Conservation (phyloP, 92 coral and sea anemone species). For the Phenganax stokvisi region DNA sequence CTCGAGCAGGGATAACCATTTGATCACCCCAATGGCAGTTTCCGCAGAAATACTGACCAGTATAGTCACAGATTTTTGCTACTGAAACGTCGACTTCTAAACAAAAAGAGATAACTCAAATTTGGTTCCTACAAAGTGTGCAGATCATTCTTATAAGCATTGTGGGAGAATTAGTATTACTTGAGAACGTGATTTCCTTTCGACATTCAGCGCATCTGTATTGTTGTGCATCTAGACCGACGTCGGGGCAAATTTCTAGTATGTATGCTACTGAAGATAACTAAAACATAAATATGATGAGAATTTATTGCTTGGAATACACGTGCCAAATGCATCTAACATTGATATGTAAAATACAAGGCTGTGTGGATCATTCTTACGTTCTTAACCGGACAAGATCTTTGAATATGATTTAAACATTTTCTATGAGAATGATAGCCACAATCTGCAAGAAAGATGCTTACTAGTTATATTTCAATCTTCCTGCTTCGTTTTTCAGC, state of each 20-base stretch:
- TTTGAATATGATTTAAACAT: constrained; percentile 83
- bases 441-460: constrained; percentile 55
- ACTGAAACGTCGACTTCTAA: constrained; percentile 65
- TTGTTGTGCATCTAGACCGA: constrained; percentile 80
- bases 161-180: constrained; percentile 44
- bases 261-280: constrained; percentile 64
- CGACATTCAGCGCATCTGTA: constrained; percentile 96
- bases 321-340: not conserved
- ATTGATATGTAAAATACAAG: not conserved
- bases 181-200: constrained; percentile 66
- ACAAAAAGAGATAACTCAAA: not conserved
- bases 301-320: not conserved
- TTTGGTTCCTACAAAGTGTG: not conserved
- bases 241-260: constrained; percentile 70
- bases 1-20: constrained; percentile 78
- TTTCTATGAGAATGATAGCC: constrained; percentile 78
- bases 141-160: not conserved
- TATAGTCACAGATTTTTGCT: constrained; percentile 83
- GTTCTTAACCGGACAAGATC: constrained; percentile 90
- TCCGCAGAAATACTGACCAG: constrained; percentile 92
- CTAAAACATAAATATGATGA: constrained; percentile 41
- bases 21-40: constrained; percentile 96
- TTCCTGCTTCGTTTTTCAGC: not conserved
- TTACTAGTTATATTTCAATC: not conserved
- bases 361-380: constrained; percentile 34